A percentile compares a stretch with the other conserved stretches of the same genome.
Evolutionary conservation across 2,888 invertebrate species (phyloP).

Genomic region (Eueremaeus valkanovi): DNA sequence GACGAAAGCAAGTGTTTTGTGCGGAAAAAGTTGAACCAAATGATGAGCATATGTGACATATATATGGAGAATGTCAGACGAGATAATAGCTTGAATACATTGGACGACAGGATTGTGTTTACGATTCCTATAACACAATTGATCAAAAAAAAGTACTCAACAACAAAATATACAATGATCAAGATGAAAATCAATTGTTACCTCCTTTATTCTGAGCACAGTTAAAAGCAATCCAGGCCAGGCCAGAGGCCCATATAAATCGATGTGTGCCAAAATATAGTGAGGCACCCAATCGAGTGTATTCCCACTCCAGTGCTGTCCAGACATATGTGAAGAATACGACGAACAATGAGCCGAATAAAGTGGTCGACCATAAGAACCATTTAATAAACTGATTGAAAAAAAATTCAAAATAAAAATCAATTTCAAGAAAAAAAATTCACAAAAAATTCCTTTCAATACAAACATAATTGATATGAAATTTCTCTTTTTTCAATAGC

Average conservation of each 20-base stretch:
- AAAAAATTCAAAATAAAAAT: not conserved
- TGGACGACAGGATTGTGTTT: not conserved
- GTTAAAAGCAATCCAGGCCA: constrained; percentile 1
- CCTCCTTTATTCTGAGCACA: not conserved
- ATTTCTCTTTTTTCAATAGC: not conserved
- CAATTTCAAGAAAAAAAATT: not conserved
- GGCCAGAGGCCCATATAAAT: not conserved
- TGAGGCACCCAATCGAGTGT: not conserved
- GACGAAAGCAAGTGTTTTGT: not conserved
- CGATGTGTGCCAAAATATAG: not conserved
- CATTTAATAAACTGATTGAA: not conserved
- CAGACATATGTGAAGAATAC: not conserved
- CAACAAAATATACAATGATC: not conserved
- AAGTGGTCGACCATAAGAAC: not conserved
- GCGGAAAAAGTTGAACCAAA: constrained; percentile 4
- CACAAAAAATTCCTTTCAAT: not conserved
- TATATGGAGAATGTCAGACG: constrained; percentile 4
- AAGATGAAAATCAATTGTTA: not conserved
- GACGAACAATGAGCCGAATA: not conserved
- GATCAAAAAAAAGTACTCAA: not conserved
- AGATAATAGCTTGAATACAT: not conserved
- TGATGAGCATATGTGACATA: constrained; percentile 13
- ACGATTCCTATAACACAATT: not conserved
- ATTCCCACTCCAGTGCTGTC: not conserved
- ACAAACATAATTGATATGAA: not conserved